Evolutionary conservation across 2,113 vertebrate species (phyloP).

Genomic region (Gnathonemus echidnorhynchus): DNA sequence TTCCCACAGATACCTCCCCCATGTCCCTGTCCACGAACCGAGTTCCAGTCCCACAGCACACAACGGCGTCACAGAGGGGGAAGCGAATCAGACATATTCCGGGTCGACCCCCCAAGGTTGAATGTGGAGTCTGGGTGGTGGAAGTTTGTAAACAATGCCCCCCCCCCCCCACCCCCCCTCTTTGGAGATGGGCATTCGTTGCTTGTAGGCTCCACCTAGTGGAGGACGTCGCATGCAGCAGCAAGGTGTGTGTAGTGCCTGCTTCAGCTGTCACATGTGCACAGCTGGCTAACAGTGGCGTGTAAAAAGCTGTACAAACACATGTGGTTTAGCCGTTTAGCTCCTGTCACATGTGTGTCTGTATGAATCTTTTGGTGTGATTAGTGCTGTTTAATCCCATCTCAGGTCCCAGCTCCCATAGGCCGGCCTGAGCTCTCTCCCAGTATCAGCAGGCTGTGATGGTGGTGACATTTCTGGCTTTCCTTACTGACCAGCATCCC

Average conservation of each 20-base stretch:
- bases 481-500: neutral
- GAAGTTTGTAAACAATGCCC: slow-evolving; percentile 21
- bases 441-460: neutral
- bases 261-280: slow-evolving; percentile 39
- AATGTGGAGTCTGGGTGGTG: neutral
- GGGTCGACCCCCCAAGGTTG: neutral
- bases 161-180: neutral
- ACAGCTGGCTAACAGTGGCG: slow-evolving; percentile 22
- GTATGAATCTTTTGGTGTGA: neutral
- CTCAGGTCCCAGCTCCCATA: neutral
- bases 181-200: neutral
- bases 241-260: slow-evolving; percentile 35
- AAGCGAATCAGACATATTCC: neutral
- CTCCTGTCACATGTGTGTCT: neutral
- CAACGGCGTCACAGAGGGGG: neutral
- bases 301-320: slow-evolving; percentile 33
- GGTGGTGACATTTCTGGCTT: neutral
- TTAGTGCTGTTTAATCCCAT: slow-evolving; percentile 1
- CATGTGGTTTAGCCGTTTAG: neutral
- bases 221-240: slow-evolving; percentile 52
- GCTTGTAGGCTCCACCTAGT: slow-evolving; percentile 13
- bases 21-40: neutral
- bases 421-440: neutral
- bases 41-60: neutral
- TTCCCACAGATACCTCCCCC: neutral